Evolutionary conservation across 2,888 invertebrate species (phyloP).

Genomic region (Sialis lutaria): DNA sequence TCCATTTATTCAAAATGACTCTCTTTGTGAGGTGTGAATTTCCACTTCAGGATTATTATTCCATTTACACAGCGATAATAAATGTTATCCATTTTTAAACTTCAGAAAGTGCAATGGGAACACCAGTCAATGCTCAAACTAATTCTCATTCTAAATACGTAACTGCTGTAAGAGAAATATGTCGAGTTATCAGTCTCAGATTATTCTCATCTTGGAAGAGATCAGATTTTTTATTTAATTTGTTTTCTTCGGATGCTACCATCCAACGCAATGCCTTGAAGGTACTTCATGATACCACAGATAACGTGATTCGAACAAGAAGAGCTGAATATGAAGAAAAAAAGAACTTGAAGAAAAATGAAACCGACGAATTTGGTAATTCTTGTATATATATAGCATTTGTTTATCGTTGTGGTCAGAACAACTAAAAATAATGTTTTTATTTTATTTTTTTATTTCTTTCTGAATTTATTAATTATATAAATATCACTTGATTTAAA

Average conservation of each 20-base stretch:
- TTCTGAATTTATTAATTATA: too few species aligned
- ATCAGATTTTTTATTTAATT: slow-evolving; percentile 31
- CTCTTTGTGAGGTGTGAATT: too few species aligned
- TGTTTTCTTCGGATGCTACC: slow-evolving; percentile 37
- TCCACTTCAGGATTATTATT: too few species aligned
- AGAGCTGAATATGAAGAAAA: slow-evolving; percentile 8
- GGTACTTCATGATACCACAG: slow-evolving; percentile 33
- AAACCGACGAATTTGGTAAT: too few species aligned
- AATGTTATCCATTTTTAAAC: not conserved
- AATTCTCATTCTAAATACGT: slow-evolving; percentile 54
- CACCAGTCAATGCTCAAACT: slow-evolving; percentile 50
- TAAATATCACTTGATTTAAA: too few species aligned
- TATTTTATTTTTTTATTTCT: too few species aligned
- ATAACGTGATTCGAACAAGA: slow-evolving; percentile 34
- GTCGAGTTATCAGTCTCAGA: slow-evolving; percentile 16
- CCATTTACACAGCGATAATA: too few species aligned
- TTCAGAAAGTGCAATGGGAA: slow-evolving; percentile 46
- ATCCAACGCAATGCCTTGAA: slow-evolving; percentile 30
- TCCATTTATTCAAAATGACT: too few species aligned
- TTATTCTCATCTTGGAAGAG: slow-evolving; percentile 27
- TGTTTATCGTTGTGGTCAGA: too few species aligned
- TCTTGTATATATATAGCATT: too few species aligned
- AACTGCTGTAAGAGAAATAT: slow-evolving; percentile 42
- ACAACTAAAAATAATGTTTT: too few species aligned
- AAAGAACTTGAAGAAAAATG: too few species aligned